Evolutionary conservation across 2,888 invertebrate species (phyloP).

Genomic region (Halictus quadricinctus): DNA sequence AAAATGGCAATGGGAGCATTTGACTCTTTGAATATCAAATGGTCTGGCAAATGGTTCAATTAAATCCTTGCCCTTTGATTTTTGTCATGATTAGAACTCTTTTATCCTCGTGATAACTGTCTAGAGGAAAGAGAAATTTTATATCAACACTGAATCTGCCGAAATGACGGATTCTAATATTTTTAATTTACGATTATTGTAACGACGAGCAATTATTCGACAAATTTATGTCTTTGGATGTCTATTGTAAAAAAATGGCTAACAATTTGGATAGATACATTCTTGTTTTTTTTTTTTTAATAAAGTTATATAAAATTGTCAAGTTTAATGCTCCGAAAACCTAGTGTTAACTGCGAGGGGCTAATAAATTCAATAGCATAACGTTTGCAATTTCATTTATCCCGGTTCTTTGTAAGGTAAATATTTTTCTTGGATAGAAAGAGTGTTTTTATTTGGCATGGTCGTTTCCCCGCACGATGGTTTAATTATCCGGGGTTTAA

Average conservation of each 20-base stretch:
- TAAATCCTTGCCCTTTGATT: not conserved
- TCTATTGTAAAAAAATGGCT: too few species aligned
- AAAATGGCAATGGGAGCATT: not conserved
- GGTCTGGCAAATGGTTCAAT: not conserved
- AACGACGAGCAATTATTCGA: too few species aligned
- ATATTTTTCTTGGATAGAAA: not conserved
- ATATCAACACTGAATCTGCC: too few species aligned
- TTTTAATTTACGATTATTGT: too few species aligned
- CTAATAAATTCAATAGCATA: not conserved
- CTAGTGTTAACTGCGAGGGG: not conserved
- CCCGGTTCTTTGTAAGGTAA: not conserved
- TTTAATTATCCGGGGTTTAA: not conserved
- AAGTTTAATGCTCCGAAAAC: not conserved
- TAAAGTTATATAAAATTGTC: too few species aligned
- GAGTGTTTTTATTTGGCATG: not conserved
- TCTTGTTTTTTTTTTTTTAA: too few species aligned
- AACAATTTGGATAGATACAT: too few species aligned
- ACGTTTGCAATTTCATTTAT: not conserved
- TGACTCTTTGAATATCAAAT: not conserved
- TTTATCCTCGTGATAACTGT: too few species aligned
- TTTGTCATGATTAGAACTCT: not conserved
- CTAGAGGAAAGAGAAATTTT: too few species aligned
- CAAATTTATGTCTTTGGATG: too few species aligned
- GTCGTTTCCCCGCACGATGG: not conserved
- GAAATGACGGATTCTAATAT: too few species aligned